These are phyloP conservation scores for Geococcyx californianus DNA, from an alignment of 2,113 vertebrate genomes.

Conservation along the genomic window DNA sequence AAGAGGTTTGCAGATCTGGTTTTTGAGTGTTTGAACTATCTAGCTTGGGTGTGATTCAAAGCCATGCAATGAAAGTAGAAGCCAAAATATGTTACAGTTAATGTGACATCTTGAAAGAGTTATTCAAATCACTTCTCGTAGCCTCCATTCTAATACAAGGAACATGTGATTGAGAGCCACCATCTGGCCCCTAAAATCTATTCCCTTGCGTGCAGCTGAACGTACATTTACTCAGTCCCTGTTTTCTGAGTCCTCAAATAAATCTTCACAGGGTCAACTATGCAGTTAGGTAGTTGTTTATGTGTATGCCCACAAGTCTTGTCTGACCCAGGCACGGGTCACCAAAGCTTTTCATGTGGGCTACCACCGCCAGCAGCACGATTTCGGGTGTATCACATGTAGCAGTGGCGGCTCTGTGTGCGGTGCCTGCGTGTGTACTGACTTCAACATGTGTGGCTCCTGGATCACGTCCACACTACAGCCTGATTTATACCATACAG, in stretches of 20 bases:
- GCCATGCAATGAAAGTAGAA: background rate
- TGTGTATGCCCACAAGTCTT: background rate
- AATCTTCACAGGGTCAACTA: background rate
- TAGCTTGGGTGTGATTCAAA: background rate
- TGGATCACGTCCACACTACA: background rate
- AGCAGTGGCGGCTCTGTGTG: background rate
- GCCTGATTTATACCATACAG: background rate
- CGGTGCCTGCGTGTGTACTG: background rate
- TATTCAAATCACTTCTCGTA: background rate
- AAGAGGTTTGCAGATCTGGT: background rate
- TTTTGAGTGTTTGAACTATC: background rate
- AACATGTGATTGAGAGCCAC: background rate
- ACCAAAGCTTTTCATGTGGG: background rate
- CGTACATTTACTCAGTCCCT: background rate
- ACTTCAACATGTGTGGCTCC: background rate
- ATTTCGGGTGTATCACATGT: background rate
- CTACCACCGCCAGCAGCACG: background rate
- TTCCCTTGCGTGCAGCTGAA: background rate
- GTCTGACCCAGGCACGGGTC: background rate
- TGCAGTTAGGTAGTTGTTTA: background rate
- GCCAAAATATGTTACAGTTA: background rate
- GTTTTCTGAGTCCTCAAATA: background rate
- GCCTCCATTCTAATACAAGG: background rate
- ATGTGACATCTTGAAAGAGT: background rate
- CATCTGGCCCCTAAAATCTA: background rate